Evolutionary conservation across 2,113 vertebrate genomes (phyloP).

Genomic region (Pomatostomus ruficeps): DNA sequence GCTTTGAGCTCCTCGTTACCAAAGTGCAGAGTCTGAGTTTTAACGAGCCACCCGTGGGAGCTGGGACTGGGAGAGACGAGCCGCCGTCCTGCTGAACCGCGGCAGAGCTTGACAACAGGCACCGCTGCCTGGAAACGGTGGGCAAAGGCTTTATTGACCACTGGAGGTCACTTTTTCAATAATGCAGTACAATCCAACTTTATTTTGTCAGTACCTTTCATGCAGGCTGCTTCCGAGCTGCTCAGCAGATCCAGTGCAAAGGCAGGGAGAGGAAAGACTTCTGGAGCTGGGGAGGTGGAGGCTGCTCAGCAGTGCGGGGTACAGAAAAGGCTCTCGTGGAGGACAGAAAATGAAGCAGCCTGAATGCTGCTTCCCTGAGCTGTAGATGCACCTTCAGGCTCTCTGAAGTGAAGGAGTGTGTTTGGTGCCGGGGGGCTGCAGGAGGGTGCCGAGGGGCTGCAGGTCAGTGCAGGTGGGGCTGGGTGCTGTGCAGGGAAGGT

Average conservation of each 20-base stretch:
- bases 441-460: not conserved
- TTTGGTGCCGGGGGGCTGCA: not conserved
- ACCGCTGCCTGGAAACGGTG: constrained; percentile 64
- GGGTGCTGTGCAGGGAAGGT: not conserved
- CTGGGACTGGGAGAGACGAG: not conserved
- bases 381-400: not conserved
- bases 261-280: not conserved
- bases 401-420: not conserved
- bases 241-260: not conserved
- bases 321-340: not conserved
- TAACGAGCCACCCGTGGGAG: constrained; percentile 24
- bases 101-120: constrained; percentile 55
- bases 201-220: constrained; percentile 72
- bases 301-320: not conserved
- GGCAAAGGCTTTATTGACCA: constrained; percentile 70
- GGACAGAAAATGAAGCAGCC: not conserved
- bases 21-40: constrained; percentile 35
- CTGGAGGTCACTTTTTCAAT: constrained; percentile 75
- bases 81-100: not conserved
- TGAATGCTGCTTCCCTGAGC: not conserved
- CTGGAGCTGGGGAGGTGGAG: not conserved
- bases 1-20: constrained; percentile 46
- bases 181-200: constrained; percentile 73
- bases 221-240: constrained; percentile 37
- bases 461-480: not conserved